These are phyloP conservation scores for Rugalucina vietnamica DNA, from an alignment of 2,888 invertebrate genomes.

Conservation along the genomic window DNA sequence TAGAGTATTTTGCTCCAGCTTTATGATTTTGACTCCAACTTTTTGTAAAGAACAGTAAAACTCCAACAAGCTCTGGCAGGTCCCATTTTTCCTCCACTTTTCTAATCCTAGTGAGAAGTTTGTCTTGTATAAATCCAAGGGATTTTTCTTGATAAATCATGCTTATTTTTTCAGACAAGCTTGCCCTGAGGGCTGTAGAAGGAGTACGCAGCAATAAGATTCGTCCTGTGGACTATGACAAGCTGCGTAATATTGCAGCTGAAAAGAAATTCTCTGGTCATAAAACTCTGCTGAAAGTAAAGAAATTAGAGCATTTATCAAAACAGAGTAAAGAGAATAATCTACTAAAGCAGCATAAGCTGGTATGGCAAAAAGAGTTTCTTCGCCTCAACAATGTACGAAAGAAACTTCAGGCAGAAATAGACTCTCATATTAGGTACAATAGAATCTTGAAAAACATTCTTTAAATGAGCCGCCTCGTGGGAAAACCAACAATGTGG, in stretches of 20 bases:
- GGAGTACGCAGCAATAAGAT: slow-evolving; percentile 80
- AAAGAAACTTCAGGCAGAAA: slow-evolving; percentile 73
- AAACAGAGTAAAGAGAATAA: slow-evolving; percentile 80
- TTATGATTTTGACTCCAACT: too few relatives aligned
- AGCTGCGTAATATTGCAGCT: slow-evolving; percentile 72
- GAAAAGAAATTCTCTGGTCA: slow-evolving; percentile 78
- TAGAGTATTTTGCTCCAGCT: too few relatives aligned
- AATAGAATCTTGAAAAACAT: too few relatives aligned
- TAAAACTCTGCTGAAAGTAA: slow-evolving; percentile 78
- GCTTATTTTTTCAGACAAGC: slow-evolving; percentile 64
- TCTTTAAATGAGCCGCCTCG: too few relatives aligned
- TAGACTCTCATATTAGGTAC: slow-evolving; percentile 67
- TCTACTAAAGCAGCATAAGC: slow-evolving; percentile 80
- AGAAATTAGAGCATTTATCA: slow-evolving; percentile 79
- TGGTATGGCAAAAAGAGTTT: slow-evolving; percentile 82
- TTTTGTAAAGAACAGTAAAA: too few relatives aligned
- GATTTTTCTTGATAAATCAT: too few relatives aligned
- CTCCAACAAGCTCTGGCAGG: too few relatives aligned
- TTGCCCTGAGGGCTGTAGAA: slow-evolving; percentile 72
- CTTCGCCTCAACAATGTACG: slow-evolving; percentile 75
- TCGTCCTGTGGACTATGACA: slow-evolving; percentile 79
- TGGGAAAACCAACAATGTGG: too few relatives aligned
- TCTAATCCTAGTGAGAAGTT: too few relatives aligned
- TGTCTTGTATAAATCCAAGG: too few relatives aligned
- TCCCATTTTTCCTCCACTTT: too few relatives aligned